Base-by-base conservation (phyloP, 2,888 invertebrate genomes). In the Torymus texanus region DNA sequence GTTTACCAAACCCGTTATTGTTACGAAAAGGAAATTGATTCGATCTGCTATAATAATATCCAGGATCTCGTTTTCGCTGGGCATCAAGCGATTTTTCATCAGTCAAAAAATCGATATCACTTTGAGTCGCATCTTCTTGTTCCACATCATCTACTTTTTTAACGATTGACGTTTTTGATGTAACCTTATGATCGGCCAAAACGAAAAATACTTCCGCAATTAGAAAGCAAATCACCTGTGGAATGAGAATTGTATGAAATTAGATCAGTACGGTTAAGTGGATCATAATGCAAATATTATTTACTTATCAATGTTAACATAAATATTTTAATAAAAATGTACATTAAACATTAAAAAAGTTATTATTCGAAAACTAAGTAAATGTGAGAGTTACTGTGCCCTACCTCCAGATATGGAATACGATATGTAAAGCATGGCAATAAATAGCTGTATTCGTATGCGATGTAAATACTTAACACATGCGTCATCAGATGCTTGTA, bases 51-150 rank as follows among this genome's bases (percentile, higher is more conserved):
- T 87, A 88, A 3, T 84, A 83, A 67, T 88, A 88, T 53, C 87
- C 87, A 3, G 86, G 85, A 73, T 89, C 87, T 62, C 88, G 82
- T 79, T 87, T 89, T 78, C 85, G 85, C 24, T 87, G 88, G n/a
- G 82, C 79, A 4, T 86, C 87, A 16, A 79, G 66, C 2, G 74
- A 70, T 62, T 85, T 83, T 29, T 75, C 82, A 8, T 84, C 77
- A 11, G 65, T 16, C 0, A 70, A n/a, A 59, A 77, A 62, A 71
- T 78, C 66, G 24, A 59, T 21, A 18, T 72, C 80, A 13, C 41
- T 41, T 8, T 66, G 14, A n/a, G 82, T 61, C 2, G 65, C 10
- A 5, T 58, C 13, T 61, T 21, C n/a, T 29, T 66, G 14, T 16
- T 82, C 58, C 2, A 67, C 10, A 5, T 58, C 13, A 56, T 21